A percentile compares a stretch with the other conserved stretches of the same genome.
phyloP scores from a whole-genome alignment of 2,888 invertebrate genomes.

The Rotaria magnacalcarata region DNA sequence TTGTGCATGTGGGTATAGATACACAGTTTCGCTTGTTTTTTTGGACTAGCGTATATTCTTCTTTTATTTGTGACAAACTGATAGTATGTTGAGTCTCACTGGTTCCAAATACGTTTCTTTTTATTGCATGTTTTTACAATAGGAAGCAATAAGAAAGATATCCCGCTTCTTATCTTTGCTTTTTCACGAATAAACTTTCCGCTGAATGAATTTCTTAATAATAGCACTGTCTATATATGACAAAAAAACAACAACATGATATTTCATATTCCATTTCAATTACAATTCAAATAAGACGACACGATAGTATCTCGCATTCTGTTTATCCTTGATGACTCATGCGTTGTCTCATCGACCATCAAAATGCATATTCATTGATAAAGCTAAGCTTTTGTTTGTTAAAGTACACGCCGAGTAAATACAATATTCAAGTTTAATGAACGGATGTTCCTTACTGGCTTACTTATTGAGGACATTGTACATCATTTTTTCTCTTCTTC shows the following conservation, averaged over 20 bases:
- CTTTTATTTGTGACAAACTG: not conserved
- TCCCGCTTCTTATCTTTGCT: not conserved
- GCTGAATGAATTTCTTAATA: not conserved
- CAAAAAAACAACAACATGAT: not conserved
- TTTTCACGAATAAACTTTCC: not conserved
- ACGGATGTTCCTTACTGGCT: not conserved
- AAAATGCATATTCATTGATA: not conserved
- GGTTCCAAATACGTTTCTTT: not conserved
- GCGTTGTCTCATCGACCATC: not conserved
- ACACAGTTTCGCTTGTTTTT: not conserved
- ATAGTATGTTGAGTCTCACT: not conserved
- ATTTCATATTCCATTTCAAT: not conserved
- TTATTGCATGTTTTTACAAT: not conserved
- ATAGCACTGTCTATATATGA: not conserved
- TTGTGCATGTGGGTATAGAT: not conserved
- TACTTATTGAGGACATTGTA: not conserved
- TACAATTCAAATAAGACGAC: not conserved
- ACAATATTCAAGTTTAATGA: constrained; percentile 3
- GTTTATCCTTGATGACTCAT: not conserved
- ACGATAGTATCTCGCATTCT: not conserved
- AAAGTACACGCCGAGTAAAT: not conserved
- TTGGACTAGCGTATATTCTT: not conserved
- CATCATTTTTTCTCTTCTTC: not conserved
- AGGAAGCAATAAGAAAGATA: not conserved
- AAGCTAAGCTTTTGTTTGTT: not conserved